Evolutionary conservation across 2,113 vertebrate species (phyloP).

Genomic region (Pithys albifrons): DNA sequence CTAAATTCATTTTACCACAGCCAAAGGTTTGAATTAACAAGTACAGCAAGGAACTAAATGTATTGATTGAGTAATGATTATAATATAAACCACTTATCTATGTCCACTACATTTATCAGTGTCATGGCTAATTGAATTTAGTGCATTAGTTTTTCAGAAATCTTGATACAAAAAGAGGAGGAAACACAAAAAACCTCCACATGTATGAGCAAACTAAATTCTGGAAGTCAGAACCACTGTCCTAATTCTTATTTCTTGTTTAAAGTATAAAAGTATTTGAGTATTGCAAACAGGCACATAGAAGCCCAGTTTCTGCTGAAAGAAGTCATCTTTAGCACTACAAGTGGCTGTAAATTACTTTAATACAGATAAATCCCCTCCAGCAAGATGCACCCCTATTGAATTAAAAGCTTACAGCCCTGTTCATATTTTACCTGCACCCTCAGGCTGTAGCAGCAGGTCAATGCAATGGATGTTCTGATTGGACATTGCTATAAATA

Average conservation of each 20-base stretch:
- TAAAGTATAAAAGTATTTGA: not conserved
- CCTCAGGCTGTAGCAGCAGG: not conserved
- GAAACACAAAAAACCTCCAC: rapidly evolving
- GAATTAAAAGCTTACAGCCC: not conserved
- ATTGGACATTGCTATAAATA: not conserved
- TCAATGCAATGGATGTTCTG: not conserved
- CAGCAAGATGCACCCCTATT: not conserved
- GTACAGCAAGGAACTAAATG: not conserved
- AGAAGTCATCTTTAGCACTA: not conserved
- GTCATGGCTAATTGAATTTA: not conserved
- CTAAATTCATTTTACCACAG: not conserved
- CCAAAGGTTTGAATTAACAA: not conserved
- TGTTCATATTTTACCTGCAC: not conserved
- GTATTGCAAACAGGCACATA: not conserved
- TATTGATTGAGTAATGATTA: not conserved
- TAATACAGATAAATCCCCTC: not conserved
- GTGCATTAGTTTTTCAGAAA: not conserved
- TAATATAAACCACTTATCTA: not conserved
- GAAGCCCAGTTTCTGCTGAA: not conserved
- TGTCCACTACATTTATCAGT: not conserved
- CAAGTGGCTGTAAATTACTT: not conserved
- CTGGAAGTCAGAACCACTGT: not conserved
- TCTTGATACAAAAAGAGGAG: not conserved
- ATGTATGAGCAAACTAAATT: not conserved
- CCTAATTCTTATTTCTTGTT: not conserved